These are phyloP conservation scores for Caerostris extrusa DNA, from an alignment of 1,140 invertebrate genomes.

Conservation along the genomic window DNA sequence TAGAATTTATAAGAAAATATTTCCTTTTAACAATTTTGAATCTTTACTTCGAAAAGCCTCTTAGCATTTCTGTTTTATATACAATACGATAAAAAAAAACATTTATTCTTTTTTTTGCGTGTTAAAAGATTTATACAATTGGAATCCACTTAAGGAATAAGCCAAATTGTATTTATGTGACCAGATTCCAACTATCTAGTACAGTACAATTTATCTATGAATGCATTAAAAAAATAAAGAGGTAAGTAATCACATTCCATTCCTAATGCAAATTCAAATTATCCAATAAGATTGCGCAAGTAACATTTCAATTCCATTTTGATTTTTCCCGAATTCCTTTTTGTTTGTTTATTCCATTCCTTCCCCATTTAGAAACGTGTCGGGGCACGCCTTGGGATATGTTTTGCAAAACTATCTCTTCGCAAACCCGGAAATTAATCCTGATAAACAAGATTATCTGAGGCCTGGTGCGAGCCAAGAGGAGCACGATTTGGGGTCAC, in stretches of 20 bases:
- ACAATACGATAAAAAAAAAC: too few species aligned
- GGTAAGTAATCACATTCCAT: background rate
- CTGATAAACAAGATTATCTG: slow-evolving; percentile 52
- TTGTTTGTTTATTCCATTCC: background rate
- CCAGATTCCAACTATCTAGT: too few species aligned
- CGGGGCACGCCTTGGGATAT: background rate
- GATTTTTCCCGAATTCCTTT: background rate
- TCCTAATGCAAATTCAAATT: background rate
- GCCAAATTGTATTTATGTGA: too few species aligned
- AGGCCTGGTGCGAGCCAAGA: background rate
- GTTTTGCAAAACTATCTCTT: slow-evolving; percentile 16
- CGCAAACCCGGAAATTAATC: slow-evolving; percentile 71
- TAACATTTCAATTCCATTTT: background rate
- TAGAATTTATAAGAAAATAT: too few species aligned
- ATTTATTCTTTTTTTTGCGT: too few species aligned
- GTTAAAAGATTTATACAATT: too few species aligned
- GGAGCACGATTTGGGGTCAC: slow-evolving; percentile 65
- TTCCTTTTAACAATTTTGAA: too few species aligned
- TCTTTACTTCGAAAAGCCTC: too few species aligned
- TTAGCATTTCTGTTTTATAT: too few species aligned
- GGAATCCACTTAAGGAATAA: too few species aligned
- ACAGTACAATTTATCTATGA: too few species aligned
- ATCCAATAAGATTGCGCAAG: slow-evolving; percentile 4
- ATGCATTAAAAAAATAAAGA: too few species aligned
- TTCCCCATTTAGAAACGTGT: slow-evolving; percentile 6